These are phyloP conservation scores for Grus americana DNA, from an alignment of 2,113 vertebrate species.

Conservation along the genomic window DNA sequence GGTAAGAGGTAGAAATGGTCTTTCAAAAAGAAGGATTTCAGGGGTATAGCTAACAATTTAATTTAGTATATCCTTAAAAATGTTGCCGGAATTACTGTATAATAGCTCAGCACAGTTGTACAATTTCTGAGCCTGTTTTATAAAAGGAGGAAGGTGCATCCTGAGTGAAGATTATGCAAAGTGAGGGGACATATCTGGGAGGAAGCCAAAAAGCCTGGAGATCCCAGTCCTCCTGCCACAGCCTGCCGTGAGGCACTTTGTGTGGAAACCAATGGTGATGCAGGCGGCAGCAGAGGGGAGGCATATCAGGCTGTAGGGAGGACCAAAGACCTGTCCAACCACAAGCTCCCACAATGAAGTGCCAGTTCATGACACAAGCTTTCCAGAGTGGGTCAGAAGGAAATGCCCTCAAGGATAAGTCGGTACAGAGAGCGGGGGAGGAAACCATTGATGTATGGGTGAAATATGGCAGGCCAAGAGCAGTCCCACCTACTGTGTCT, in stretches of 20 bases:
- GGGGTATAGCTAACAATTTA: constrained; percentile 61
- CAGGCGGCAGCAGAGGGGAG: background rate
- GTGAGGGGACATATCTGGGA: background rate
- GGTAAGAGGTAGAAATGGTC: constrained; percentile 39
- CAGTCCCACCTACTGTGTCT: background rate
- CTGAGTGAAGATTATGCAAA: background rate
- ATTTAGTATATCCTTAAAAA: constrained; percentile 37
- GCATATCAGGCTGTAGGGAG: too few relatives aligned
- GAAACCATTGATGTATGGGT: fast-evolving
- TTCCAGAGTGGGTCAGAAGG: background rate
- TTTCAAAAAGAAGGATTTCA: constrained; percentile 15
- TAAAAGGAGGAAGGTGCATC: background rate
- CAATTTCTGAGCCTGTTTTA: background rate
- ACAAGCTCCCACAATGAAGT: fast-evolving
- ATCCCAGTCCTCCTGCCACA: background rate
- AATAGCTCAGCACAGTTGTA: background rate
- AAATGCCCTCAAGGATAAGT: background rate
- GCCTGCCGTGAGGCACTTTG: background rate
- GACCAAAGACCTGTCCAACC: background rate
- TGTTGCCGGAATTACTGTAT: background rate
- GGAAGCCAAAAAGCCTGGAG: background rate
- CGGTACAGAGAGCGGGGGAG: background rate
- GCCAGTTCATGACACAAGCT: background rate
- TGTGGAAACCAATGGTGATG: too few relatives aligned
- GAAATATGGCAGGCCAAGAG: background rate